Evolutionary conservation across 92 coral and sea anemone species (phyloP).

Genomic region (Palythoa heliodiscus): DNA sequence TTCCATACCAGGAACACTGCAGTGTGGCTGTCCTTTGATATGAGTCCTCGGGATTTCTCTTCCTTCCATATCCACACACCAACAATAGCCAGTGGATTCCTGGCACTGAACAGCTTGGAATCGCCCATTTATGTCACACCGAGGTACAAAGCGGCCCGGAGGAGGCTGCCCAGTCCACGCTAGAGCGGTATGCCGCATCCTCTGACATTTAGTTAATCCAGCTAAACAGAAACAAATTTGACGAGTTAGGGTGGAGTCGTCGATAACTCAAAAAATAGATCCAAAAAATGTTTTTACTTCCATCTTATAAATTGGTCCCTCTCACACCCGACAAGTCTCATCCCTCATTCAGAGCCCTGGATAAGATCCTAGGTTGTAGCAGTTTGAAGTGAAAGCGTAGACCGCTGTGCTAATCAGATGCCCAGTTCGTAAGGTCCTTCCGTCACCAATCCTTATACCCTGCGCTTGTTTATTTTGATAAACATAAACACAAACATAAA

Average conservation of each 20-base stretch:
- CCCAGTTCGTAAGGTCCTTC: too few species aligned
- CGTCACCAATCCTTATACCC: too few species aligned
- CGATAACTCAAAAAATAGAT: neutral
- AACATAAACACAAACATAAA: too few species aligned
- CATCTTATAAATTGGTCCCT: too few species aligned
- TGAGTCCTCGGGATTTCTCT: constrained; percentile 83
- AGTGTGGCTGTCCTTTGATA: constrained; percentile 55
- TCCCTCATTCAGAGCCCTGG: too few species aligned
- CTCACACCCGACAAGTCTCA: too few species aligned
- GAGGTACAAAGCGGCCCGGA: constrained; percentile 79
- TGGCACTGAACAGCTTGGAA: constrained; percentile 81
- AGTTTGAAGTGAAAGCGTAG: too few species aligned
- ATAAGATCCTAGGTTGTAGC: too few species aligned
- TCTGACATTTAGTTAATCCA: constrained; percentile 78
- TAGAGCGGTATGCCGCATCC: constrained; percentile 66
- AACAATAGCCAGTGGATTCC: constrained; percentile 73
- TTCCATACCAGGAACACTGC: constrained; percentile 70
- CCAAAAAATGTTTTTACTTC: neutral
- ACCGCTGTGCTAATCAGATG: too few species aligned
- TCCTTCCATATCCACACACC: constrained; percentile 92
- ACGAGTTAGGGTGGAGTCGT: neutral
- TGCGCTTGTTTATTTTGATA: too few species aligned
- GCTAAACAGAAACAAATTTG: constrained; percentile 35
- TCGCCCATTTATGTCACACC: constrained; percentile 70
- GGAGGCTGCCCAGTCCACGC: constrained; percentile 78